These are phyloP conservation scores for Phragmatobia fuliginosa DNA, from an alignment of 2,888 invertebrate genomes.

Conservation along the genomic window DNA sequence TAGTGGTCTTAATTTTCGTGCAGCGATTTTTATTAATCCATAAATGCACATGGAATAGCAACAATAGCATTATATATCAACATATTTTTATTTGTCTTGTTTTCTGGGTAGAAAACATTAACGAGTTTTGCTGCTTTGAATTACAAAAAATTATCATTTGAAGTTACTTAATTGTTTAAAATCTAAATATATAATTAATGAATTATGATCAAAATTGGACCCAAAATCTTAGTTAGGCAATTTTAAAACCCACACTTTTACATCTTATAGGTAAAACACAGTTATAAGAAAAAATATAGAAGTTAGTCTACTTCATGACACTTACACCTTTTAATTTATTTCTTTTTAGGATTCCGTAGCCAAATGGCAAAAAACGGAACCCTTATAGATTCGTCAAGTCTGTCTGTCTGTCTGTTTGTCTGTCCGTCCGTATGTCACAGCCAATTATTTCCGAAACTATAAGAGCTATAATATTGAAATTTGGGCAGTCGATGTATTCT, in stretches of 20 bases:
- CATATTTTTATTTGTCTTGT: background rate
- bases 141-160: background rate
- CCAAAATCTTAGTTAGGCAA: too few species aligned
- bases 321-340: too few species aligned
- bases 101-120: background rate
- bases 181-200: background rate
- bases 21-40: background rate
- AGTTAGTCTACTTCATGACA: background rate
- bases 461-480: too few species aligned
- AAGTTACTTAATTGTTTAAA: background rate
- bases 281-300: background rate
- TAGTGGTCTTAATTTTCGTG: constrained; percentile 26
- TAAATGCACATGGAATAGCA: background rate
- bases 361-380: too few species aligned
- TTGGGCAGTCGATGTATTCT: too few species aligned
- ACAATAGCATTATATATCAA: background rate
- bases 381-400: too few species aligned
- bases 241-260: too few species aligned
- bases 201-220: background rate
- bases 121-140: background rate
- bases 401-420: too few species aligned
- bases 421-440: too few species aligned
- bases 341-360: too few species aligned
- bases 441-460: too few species aligned
- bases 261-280: background rate